Percentiles rank a stretch among this genome's conserved stretches.
Conservation (phyloP, 2,113 vertebrate species). For the Eptatretus burgeri region DNA sequence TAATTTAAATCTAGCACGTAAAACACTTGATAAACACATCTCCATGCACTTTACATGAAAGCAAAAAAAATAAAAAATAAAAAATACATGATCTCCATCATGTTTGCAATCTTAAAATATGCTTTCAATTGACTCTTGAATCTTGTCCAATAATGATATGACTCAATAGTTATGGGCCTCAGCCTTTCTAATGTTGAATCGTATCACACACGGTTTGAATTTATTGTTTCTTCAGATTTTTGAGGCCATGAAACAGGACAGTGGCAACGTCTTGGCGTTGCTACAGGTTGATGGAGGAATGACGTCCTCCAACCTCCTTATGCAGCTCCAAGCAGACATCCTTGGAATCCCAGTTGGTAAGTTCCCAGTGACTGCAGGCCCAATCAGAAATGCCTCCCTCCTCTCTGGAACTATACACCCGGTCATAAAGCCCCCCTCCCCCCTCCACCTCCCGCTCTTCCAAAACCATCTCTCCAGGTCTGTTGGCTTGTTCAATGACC, state of each 20-base stretch:
- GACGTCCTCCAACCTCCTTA: constrained; percentile 56
- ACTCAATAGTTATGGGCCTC: too few relatives aligned
- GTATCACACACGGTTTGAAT: too few relatives aligned
- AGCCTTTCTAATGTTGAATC: too few relatives aligned
- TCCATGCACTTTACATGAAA: too few relatives aligned
- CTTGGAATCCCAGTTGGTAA: constrained; percentile 70
- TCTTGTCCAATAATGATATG: too few relatives aligned
- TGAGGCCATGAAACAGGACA: constrained; percentile 83
- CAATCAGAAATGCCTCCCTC: neutral
- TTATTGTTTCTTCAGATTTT: constrained; percentile 29
- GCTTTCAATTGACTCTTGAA: too few relatives aligned
- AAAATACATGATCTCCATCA: too few relatives aligned
- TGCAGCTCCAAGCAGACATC: constrained; percentile 76
- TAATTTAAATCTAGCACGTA: too few relatives aligned
- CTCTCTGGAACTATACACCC: neutral
- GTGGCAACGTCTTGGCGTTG: constrained; percentile 43
- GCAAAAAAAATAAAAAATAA: too few relatives aligned
- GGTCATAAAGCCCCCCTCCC: neutral
- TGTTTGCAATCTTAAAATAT: too few relatives aligned
- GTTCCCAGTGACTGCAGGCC: constrained; percentile 9
- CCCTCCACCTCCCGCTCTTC: neutral
- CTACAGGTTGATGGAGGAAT: constrained; percentile 75
- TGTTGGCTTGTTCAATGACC: neutral
- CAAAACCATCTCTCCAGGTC: neutral
- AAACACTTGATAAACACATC: too few relatives aligned